Evolutionary conservation across 35 echinoderm and acorn worm species (phyloP).

Genomic region (Holothuria glaberrima): DNA sequence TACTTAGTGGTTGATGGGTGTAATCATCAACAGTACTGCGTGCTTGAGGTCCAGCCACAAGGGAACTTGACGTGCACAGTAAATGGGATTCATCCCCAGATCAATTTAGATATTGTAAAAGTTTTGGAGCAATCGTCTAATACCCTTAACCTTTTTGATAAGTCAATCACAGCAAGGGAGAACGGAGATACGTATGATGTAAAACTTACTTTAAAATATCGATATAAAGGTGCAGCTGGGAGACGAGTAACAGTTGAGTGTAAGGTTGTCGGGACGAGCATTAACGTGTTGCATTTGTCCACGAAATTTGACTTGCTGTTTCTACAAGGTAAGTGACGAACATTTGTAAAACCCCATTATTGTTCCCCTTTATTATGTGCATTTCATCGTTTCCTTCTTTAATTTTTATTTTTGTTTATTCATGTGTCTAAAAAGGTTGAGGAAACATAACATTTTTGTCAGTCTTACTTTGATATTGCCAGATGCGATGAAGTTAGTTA

Average conservation of each 20-base stretch:
- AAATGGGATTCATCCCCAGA: neutral
- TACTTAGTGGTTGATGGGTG: neutral
- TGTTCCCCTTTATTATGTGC: no score
- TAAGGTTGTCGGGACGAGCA: neutral
- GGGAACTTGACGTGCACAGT: neutral
- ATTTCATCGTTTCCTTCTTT: no score
- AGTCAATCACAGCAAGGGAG: neutral
- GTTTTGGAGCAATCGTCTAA: neutral
- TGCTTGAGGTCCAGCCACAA: neutral
- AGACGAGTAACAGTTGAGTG: neutral
- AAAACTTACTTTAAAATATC: slow-evolving; percentile 2
- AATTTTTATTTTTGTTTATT: no score
- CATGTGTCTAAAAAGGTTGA: no score
- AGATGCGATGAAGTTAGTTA: no score
- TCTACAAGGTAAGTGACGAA: neutral
- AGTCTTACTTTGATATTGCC: no score
- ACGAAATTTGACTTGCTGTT: slow-evolving; percentile 15
- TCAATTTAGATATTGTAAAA: neutral
- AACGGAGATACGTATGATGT: slow-evolving; percentile 13
- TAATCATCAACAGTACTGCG: neutral
- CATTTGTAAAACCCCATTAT: no score
- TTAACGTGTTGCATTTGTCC: neutral
- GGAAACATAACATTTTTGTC: no score
- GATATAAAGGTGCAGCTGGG: no score
- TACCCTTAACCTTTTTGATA: neutral